Base-by-base conservation (phyloP, 1,140 invertebrate species). In the Sarcophaga peregrina region DNA sequence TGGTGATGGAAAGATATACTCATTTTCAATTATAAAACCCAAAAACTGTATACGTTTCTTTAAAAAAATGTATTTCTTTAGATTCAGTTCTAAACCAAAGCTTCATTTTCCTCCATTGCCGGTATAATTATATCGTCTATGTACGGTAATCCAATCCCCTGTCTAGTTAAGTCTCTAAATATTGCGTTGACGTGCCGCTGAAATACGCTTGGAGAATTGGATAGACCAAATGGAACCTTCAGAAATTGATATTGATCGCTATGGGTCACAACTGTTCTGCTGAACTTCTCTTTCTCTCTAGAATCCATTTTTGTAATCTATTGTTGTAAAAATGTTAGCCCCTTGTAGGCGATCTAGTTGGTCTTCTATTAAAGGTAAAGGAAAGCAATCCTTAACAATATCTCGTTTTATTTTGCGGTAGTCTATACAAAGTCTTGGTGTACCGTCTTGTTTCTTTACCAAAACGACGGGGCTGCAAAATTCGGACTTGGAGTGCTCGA, bases 391-490 rank as follows among this genome's bases (percentile, higher is more conserved):
- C 86, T 87, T 85, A 46, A 86, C 48, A 37, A 87, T 85, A n/a
- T n/a, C n/a, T n/a, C n/a, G n/a, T n/a, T n/a, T n/a, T n/a, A n/a
- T n/a, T n/a, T n/a, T n/a, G n/a, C 92, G 84, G 84, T 90, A 93
- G 85, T 93, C 92, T 0, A 93, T 84, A 86, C 92, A 93, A 11
- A 93, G 87, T 62, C 92, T 75, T 13, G 85, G 81, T 0, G 85
- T 84, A 8, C 89, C 88, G 85, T 92, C 91, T 86, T 92, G 92
- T 83, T 93, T 93, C 45, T 81, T 85, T 8, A 91, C 91, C 11
- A 92, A 82, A 0, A 92, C 89, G 0, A 92, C 84, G 0, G 91
- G 91, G 80, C 89, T 90, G 11, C 88, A 85, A 88, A 91, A 93
- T 45, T 88, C 89, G 20, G 87, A 89, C 45, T 84, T 82, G 74